phyloP scores from a whole-genome alignment of 2,797 vertebrate genomes.

The Coluber constrictor region DNA sequence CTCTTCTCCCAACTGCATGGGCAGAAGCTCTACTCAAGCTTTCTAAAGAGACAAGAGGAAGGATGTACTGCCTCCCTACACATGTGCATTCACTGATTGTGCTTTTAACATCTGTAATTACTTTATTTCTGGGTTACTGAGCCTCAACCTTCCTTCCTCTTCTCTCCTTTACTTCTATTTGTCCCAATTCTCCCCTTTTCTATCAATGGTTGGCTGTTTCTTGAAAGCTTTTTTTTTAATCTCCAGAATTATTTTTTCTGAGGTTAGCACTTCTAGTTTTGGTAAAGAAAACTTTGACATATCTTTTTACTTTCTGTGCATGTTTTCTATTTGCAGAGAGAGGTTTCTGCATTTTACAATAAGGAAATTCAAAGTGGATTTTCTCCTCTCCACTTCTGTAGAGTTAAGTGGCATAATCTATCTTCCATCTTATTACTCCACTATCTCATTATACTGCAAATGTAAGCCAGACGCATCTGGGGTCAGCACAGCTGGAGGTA shows the following conservation, averaged over 20 bases:
- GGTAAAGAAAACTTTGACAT: background rate
- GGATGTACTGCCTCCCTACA: background rate
- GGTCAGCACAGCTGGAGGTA: background rate
- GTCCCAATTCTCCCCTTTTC: background rate
- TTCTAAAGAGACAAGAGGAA: background rate
- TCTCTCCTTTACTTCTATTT: background rate
- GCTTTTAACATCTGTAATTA: background rate
- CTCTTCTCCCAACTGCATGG: background rate
- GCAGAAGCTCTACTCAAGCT: background rate
- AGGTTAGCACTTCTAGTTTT: background rate
- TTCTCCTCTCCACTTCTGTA: background rate
- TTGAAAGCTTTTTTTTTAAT: background rate
- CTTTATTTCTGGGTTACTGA: background rate
- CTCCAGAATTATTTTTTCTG: background rate
- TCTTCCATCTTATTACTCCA: background rate
- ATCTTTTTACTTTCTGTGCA: background rate
- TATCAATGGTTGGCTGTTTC: background rate
- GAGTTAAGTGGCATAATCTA: background rate
- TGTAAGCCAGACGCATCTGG: background rate
- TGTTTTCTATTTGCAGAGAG: background rate
- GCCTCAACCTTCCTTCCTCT: background rate
- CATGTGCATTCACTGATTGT: background rate
- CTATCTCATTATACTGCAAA: background rate
- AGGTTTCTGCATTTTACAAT: background rate
- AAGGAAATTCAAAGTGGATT: background rate